Conservation (phyloP, 2,797 vertebrate species). For the Semaprochilodus insignis region DNA sequence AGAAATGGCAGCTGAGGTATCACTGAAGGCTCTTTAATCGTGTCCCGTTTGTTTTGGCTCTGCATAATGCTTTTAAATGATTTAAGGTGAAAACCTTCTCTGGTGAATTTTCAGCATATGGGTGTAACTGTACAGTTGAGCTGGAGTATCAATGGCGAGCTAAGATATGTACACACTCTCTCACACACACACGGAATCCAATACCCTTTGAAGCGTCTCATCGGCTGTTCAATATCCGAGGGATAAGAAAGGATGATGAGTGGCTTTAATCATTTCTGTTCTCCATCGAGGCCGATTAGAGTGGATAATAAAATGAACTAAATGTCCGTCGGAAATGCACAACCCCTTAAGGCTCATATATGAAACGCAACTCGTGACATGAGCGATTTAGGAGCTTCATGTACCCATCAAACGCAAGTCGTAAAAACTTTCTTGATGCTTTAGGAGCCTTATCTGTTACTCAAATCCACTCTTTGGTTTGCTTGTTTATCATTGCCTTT, state of each 20-base stretch:
- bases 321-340: not conserved
- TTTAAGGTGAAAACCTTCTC: too few relatives aligned
- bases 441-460: too few relatives aligned
- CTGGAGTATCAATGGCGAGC: not conserved
- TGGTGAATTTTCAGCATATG: not conserved
- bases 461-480: too few relatives aligned
- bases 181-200: not conserved
- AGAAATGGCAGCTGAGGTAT: not conserved
- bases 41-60: constrained; percentile 9
- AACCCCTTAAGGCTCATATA: not conserved
- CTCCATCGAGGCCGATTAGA: not conserved
- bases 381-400: not conserved
- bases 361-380: not conserved
- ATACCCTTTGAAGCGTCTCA: not conserved
- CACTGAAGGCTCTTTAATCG: constrained; percentile 17
- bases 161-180: not conserved
- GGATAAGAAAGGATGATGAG: not conserved
- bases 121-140: not conserved
- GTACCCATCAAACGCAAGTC: too few relatives aligned
- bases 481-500: too few relatives aligned
- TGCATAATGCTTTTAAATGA: not conserved
- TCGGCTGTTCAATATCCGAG: not conserved
- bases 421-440: too few relatives aligned
- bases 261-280: constrained; percentile 15
- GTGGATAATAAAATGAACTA: not conserved